These are phyloP conservation scores for Hemiscyllium ocellatum DNA, from an alignment of 2,113 vertebrate genomes.

Conservation along the genomic window DNA sequence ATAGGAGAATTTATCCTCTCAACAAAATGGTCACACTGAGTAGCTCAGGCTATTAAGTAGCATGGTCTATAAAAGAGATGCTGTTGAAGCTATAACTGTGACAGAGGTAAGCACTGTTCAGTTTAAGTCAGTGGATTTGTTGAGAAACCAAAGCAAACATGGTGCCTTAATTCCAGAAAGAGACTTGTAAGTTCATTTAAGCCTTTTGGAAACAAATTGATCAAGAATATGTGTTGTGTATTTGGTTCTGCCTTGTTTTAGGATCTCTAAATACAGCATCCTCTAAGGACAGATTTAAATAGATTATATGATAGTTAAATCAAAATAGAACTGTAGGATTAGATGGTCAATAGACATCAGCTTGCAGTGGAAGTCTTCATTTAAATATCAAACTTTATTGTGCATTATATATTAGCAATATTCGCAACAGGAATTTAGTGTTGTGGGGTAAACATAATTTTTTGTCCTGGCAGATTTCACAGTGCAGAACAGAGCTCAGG, in stretches of 20 bases:
- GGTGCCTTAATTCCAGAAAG: not conserved
- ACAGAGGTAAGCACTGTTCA: not conserved
- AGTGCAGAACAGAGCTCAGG: not conserved
- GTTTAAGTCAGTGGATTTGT: not conserved
- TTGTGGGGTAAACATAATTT: not conserved
- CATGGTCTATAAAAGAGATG: not conserved
- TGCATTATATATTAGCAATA: not conserved
- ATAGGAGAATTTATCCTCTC: slow-evolving; percentile 9
- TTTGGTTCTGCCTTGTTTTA: not conserved
- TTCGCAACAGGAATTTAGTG: too few relatives aligned
- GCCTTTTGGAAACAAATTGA: not conserved
- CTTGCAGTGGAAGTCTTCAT: not conserved
- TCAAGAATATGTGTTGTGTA: not conserved
- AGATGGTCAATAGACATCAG: not conserved
- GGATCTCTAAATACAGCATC: not conserved
- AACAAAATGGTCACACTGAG: slow-evolving; percentile 16
- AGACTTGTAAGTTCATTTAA: not conserved
- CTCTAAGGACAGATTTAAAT: slow-evolving; percentile 12
- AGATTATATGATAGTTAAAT: slow-evolving; percentile 16
- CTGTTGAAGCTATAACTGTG: not conserved
- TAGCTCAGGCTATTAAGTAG: not conserved
- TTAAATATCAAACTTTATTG: not conserved
- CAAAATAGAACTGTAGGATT: not conserved
- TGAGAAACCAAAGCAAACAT: not conserved
- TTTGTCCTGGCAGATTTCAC: not conserved